Evolutionary conservation across 1,140 invertebrate species (phyloP).

Genomic region (Hetaerina americana): DNA sequence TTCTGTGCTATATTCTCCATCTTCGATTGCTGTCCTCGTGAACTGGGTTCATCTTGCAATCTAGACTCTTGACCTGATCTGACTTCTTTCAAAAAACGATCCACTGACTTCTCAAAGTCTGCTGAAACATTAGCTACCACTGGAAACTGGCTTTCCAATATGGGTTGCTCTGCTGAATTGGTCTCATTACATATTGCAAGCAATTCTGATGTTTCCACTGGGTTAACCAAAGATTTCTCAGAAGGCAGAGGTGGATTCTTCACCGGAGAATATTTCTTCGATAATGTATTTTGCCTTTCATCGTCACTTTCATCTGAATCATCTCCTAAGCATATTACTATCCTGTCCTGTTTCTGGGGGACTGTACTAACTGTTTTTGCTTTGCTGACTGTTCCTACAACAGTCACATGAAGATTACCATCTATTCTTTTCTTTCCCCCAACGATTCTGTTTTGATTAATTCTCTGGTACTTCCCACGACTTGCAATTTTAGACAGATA

Average conservation of each 20-base stretch:
- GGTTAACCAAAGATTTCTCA: no score
- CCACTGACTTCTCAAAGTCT: constrained; percentile 30
- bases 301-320: constrained; percentile 28
- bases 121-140: background rate
- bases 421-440: constrained; percentile 10
- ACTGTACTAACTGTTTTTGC: background rate
- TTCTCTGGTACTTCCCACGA: constrained; percentile 5
- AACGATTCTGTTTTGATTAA: constrained; percentile 6
- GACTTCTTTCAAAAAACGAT: constrained; percentile 27
- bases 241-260: no score
- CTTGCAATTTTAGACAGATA: constrained; percentile 12
- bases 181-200: no score
- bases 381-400: constrained; percentile 11
- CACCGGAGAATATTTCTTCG: no score
- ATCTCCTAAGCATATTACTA: constrained; percentile 28
- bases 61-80: constrained; percentile 27
- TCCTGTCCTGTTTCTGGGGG: constrained; percentile 13
- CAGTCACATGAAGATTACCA: constrained; percentile 16
- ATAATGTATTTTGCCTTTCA: no score
- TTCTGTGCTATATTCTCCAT: no score
- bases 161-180: no score
- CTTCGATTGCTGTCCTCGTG: no score
- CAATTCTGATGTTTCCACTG: no score
- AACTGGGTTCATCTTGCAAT: background rate
- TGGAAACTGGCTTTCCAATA: no score